These are phyloP conservation scores for Ciconia stormi DNA, from an alignment of 2,113 vertebrate species.

Conservation along the genomic window DNA sequence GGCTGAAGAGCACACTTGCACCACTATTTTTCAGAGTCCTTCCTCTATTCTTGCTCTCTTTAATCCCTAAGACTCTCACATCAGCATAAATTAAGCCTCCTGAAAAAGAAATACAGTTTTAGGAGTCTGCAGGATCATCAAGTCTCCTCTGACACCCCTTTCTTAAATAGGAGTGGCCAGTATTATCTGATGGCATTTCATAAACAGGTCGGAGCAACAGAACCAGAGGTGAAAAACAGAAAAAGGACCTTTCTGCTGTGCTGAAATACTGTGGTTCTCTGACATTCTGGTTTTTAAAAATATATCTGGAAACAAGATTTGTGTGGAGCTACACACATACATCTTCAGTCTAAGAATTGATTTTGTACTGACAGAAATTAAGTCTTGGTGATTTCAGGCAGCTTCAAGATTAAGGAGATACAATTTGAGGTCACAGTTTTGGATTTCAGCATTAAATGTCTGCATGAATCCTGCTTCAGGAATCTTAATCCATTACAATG, in stretches of 20 bases:
- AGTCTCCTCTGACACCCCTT: not conserved
- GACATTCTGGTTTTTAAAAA: not conserved
- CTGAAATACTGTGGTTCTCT: not conserved
- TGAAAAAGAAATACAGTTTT: not conserved
- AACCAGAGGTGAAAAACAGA: not conserved
- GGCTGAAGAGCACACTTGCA: not conserved
- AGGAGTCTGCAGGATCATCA: not conserved
- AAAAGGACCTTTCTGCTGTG: not conserved
- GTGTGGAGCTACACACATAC: not conserved
- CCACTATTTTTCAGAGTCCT: not conserved
- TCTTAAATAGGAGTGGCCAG: not conserved
- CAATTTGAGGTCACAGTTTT: not conserved
- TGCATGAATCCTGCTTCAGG: not conserved
- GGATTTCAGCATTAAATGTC: not conserved
- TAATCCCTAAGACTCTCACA: not conserved
- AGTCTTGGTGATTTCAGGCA: not conserved
- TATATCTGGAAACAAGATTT: not conserved
- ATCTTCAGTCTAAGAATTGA: not conserved
- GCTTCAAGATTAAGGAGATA: constrained; percentile 4
- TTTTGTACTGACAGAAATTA: constrained; percentile 9
- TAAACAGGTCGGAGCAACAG: not conserved
- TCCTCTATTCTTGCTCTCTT: not conserved
- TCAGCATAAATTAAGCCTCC: not conserved
- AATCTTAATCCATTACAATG: not conserved
- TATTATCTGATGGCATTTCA: not conserved